Evolutionary conservation across 2,797 vertebrate genomes (phyloP).

Genomic region (Myripristis murdjan): DNA sequence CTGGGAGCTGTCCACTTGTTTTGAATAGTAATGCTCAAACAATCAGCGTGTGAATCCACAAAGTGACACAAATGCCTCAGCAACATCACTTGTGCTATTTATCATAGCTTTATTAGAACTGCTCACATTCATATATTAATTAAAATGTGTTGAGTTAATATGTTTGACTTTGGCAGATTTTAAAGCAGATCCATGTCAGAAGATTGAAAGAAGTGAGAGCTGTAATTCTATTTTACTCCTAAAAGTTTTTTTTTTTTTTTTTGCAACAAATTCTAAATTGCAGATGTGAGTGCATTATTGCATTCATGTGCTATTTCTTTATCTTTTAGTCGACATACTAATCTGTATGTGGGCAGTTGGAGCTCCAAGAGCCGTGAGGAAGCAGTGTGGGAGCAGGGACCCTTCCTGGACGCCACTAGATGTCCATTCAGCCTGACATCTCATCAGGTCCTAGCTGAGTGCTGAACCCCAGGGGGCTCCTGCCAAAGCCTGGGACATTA

Average conservation of each 20-base stretch:
- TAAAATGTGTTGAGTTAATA: background rate
- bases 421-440: conserved; percentile 68
- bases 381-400: background rate
- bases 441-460: conserved; percentile 68
- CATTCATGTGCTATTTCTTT: background rate
- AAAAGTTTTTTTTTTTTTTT: too few relatives aligned
- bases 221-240: background rate
- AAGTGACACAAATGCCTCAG: conserved; percentile 1
- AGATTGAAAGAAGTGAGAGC: background rate
- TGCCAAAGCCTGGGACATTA: conserved; percentile 64
- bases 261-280: too few relatives aligned
- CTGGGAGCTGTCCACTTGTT: conserved; percentile 44
- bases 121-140: conserved; percentile 1
- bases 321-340: too few relatives aligned
- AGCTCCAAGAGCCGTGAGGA: background rate
- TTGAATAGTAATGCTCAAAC: conserved; percentile 41
- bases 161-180: background rate
- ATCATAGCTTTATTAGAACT: background rate
- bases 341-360: too few relatives aligned
- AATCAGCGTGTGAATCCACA: conserved; percentile 34
- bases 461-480: conserved; percentile 53
- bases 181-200: background rate
- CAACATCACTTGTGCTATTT: conserved; percentile 2
- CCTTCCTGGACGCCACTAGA: conserved; percentile 4
- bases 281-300: background rate